These are phyloP conservation scores for Gadus chalcogrammus DNA, from an alignment of 2,113 vertebrate species.

Conservation along the genomic window DNA sequence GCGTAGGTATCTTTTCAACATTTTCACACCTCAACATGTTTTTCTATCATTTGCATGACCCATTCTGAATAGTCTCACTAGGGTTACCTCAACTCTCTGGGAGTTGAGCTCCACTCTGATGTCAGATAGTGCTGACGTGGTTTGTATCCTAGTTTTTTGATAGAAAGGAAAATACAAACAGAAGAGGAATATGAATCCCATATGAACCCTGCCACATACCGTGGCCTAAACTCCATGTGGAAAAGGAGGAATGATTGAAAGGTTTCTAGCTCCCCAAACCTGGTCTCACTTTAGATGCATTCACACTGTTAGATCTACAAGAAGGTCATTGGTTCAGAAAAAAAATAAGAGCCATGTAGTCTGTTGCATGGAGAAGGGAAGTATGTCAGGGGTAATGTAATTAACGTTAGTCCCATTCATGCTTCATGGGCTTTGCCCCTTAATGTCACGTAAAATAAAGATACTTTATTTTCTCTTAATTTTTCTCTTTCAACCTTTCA, in stretches of 20 bases:
- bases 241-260: constrained; percentile 48
- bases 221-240: constrained; percentile 25
- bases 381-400: constrained; percentile 45
- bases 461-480: not conserved
- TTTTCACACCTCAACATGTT: too few relatives aligned
- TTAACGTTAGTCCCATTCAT: constrained; percentile 45
- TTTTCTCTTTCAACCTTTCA: not conserved
- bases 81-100: too few relatives aligned
- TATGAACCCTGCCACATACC: constrained; percentile 38
- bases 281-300: constrained; percentile 56
- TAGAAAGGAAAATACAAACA: too few relatives aligned
- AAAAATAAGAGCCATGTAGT: constrained; percentile 11
- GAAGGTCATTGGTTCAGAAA: constrained; percentile 45
- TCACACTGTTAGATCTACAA: constrained; percentile 31
- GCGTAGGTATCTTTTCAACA: too few relatives aligned
- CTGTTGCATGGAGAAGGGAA: constrained; percentile 13
- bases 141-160: too few relatives aligned
- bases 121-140: too few relatives aligned
- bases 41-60: too few relatives aligned
- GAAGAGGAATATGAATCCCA: constrained; percentile 9
- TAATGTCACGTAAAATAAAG: constrained; percentile 1
- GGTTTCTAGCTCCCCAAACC: constrained; percentile 38
- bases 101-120: too few relatives aligned
- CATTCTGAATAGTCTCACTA: too few relatives aligned
- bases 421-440: constrained; percentile 24